Conservation (phyloP, 2,797 vertebrate species). For the Denticeps clupeoides region DNA sequence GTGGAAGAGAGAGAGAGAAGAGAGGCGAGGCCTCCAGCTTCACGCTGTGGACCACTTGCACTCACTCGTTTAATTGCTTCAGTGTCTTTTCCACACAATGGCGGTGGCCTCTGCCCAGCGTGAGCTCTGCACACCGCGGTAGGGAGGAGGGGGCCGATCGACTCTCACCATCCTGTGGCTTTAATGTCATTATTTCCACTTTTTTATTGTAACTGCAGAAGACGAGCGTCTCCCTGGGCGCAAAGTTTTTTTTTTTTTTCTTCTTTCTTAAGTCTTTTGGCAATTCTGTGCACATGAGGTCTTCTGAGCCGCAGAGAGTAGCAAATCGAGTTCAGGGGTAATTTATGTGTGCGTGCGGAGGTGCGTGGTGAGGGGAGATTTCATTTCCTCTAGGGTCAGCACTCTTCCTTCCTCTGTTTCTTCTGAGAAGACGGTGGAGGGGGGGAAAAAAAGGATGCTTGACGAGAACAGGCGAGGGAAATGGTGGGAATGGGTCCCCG, state of each 20-base stretch:
- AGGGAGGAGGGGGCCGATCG: not conserved
- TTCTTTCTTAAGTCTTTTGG: slow-evolving; percentile 11
- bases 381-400: slow-evolving; percentile 51
- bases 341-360: slow-evolving; percentile 54
- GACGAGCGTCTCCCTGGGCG: slow-evolving; percentile 1
- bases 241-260: not conserved
- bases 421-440: slow-evolving; percentile 23
- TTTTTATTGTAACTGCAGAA: slow-evolving; percentile 2
- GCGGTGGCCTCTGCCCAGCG: slow-evolving; percentile 13
- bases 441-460: slow-evolving; percentile 19
- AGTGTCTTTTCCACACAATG: slow-evolving; percentile 23
- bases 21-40: slow-evolving; percentile 26
- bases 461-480: not conserved
- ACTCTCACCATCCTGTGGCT: slow-evolving; percentile 2
- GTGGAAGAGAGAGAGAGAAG: slow-evolving; percentile 6
- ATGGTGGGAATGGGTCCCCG: slow-evolving; percentile 29
- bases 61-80: slow-evolving; percentile 37
- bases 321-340: slow-evolving; percentile 12
- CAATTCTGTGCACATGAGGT: slow-evolving; percentile 6
- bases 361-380: slow-evolving; percentile 53
- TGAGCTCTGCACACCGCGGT: slow-evolving; percentile 4
- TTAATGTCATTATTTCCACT: slow-evolving; percentile 24
- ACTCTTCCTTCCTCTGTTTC: slow-evolving; percentile 32
- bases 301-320: slow-evolving; percentile 37
- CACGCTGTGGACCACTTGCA: slow-evolving; percentile 23